phyloP scores from a whole-genome alignment of 2,797 vertebrate species.

The Xiphophorus birchmanni region DNA sequence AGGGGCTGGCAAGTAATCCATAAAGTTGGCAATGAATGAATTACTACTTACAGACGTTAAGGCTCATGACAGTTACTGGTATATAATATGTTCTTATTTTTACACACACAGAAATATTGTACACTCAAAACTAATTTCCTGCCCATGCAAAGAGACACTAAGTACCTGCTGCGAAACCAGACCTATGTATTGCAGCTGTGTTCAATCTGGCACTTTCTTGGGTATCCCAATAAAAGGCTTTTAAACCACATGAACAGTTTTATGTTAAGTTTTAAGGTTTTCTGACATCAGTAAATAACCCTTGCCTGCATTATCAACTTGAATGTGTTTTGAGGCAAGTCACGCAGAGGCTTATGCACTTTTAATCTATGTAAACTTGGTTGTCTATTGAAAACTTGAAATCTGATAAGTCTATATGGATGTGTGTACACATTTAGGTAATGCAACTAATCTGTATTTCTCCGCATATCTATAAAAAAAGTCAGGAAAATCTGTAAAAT shows the following conservation, averaged over 20 bases:
- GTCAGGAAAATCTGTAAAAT: neutral
- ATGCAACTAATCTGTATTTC: neutral
- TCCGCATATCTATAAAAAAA: neutral
- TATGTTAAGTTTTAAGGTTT: neutral
- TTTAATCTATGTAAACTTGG: neutral
- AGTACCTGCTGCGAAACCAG: neutral
- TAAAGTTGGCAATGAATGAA: neutral
- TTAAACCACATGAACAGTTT: neutral
- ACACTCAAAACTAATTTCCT: neutral
- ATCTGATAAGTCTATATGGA: neutral
- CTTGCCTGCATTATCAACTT: neutral
- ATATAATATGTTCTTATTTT: neutral
- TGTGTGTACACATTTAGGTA: neutral
- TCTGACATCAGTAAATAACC: neutral
- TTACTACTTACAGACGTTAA: neutral
- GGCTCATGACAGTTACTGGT: neutral
- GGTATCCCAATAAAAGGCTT: neutral
- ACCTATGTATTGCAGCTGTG: neutral
- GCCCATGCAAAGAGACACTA: neutral
- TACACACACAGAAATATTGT: neutral
- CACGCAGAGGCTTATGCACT: neutral
- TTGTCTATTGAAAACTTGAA: neutral
- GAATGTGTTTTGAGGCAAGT: neutral
- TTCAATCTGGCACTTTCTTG: neutral
- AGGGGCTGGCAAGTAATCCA: neutral